Evolutionary conservation across 2,797 vertebrate genomes (phyloP).

Genomic region (Gymnothorax reevesii): DNA sequence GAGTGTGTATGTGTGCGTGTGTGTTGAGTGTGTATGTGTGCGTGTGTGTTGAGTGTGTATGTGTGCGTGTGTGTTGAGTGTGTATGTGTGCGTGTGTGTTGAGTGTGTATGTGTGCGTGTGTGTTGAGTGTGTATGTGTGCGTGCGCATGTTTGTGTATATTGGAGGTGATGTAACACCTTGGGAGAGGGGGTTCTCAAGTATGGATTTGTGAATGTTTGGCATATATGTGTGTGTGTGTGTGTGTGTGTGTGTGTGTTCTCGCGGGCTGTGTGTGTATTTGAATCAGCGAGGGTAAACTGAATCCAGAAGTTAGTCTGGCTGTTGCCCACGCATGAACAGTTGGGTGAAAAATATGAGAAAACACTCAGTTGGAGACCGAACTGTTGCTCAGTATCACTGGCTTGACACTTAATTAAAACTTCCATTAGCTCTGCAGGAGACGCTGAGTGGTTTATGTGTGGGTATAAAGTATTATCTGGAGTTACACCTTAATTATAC

Average conservation of each 20-base stretch:
- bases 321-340: constrained; percentile 42
- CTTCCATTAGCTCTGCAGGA: constrained; percentile 69
- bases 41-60: too few relatives aligned
- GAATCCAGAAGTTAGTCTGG: constrained; percentile 14
- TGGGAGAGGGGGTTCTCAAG: too few relatives aligned
- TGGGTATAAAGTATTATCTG: constrained; percentile 31
- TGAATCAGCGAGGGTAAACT: not conserved
- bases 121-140: too few relatives aligned
- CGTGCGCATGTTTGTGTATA: too few relatives aligned
- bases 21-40: too few relatives aligned
- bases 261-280: not conserved
- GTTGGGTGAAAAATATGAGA: constrained; percentile 57
- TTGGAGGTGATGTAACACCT: too few relatives aligned
- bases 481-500: constrained; percentile 58
- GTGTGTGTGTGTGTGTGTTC: not conserved
- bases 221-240: constrained; percentile 13
- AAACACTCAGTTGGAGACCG: constrained; percentile 60
- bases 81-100: too few relatives aligned
- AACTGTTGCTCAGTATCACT: constrained; percentile 54
- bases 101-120: too few relatives aligned
- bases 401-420: constrained; percentile 74
- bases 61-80: too few relatives aligned
- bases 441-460: constrained; percentile 60
- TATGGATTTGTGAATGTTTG: too few relatives aligned
- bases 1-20: too few relatives aligned